Evolutionary conservation across 2,113 vertebrate genomes (phyloP).

Genomic region (Mobula hypostoma): DNA sequence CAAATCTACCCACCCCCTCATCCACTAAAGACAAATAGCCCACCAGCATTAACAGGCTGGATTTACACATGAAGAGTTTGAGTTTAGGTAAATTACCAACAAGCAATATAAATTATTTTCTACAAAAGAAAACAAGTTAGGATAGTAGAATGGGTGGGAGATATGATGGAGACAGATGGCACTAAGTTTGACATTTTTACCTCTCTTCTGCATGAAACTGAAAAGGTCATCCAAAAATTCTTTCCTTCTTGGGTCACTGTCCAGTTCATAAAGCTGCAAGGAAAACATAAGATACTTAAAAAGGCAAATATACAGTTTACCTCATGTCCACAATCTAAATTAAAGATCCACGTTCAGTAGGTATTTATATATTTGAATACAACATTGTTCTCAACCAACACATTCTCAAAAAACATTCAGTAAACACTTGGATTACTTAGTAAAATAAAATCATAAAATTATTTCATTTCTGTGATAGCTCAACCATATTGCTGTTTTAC

Average conservation of each 20-base stretch:
- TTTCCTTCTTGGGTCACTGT: slow-evolving; percentile 85
- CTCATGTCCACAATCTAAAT: not conserved
- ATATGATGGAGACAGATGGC: too few species aligned
- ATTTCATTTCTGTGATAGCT: too few species aligned
- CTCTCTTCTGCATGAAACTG: slow-evolving; percentile 97
- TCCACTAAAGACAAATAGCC: not conserved
- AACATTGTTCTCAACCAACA: not conserved
- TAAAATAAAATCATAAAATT: too few species aligned
- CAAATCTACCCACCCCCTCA: too few species aligned
- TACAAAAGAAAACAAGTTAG: not conserved
- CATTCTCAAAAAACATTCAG: not conserved
- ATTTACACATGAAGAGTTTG: not conserved
- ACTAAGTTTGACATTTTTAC: slow-evolving; percentile 52
- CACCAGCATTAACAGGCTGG: not conserved
- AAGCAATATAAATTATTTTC: not conserved
- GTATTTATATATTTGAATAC: not conserved
- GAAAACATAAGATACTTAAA: not conserved
- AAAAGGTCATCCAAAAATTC: slow-evolving; percentile 93
- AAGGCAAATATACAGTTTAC: not conserved
- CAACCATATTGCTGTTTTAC: too few species aligned
- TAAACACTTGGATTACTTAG: not conserved
- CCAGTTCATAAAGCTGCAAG: slow-evolving; percentile 85
- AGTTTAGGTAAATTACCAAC: not conserved
- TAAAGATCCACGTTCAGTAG: not conserved
- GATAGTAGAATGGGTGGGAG: too few species aligned